Evolutionary conservation across 1,140 invertebrate genomes (phyloP), one percentile per base, ranked within the genome.

Genomic region (Drosophila burlai): DNA sequence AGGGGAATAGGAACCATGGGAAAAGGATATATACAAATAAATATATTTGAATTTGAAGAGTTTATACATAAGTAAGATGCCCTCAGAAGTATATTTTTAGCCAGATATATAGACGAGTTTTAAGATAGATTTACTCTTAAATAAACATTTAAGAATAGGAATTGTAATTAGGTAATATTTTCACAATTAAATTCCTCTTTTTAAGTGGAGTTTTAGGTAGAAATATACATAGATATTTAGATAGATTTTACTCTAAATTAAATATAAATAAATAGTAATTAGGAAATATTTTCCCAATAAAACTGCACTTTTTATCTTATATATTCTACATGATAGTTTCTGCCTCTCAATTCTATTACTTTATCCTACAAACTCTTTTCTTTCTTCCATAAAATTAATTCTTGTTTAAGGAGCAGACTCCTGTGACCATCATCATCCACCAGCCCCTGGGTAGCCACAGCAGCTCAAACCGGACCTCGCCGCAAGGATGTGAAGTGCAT

Each of bases 401-500:
- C 18, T 31, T 24, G 63, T 29, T 71, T 71, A 71, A 68, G 68
- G 67, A 54, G 47, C 46, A 38, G 62, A 13, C 2, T n/a, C 29
- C 62, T 36, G n/a, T 24, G 36, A 40, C 45, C 15, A 29, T 50
- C 11, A 36, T 6, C 38, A 4, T 11, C 24, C 4, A 10, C 65
- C 46, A 16, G 34, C 10, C 11, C 3, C 15, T 26, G 46, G 46
- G 24, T n/a, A n/a, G 47, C 47, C 47, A 13, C 47, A 49, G 47
- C 29, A 31, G 18, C 18, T 40, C 54, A 40, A 57, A 29, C 58
- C 29, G 31, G 16, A 63, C 21, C 49, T 24, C 31, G 45, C 38
- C 46, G 38, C 54, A 72, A 42, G 69, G 46, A 52, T 54, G 38
- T 55, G 65, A 60, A 60, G 54, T 72, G 69, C 69, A 73, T 60